Evolutionary conservation across 2,797 vertebrate species (phyloP).

Genomic region (Acanthurus lineatus): DNA sequence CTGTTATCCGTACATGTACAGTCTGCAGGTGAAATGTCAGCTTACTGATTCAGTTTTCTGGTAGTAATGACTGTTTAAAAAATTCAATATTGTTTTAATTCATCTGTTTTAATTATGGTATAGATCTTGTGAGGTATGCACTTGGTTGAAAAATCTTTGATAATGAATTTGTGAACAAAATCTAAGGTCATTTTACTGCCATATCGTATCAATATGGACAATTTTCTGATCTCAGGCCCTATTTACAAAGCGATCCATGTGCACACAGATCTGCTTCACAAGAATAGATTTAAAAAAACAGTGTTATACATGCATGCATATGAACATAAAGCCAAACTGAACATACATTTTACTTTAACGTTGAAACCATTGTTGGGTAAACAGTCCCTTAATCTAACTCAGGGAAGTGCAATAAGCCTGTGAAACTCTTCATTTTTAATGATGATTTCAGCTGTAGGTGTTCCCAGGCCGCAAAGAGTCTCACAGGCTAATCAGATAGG

Average conservation of each 20-base stretch:
- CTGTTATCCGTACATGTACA: neutral
- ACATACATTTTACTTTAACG: too few relatives aligned
- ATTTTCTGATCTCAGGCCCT: neutral
- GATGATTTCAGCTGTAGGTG: conserved; percentile 35
- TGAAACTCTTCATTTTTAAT: conserved; percentile 28
- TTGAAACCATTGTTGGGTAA: too few relatives aligned
- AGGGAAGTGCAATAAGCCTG: neutral
- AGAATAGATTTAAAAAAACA: too few relatives aligned
- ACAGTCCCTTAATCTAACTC: too few relatives aligned
- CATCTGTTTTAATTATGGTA: neutral
- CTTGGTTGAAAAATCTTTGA: neutral
- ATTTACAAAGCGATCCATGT: too few relatives aligned
- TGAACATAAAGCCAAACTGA: too few relatives aligned
- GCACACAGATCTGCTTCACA: too few relatives aligned
- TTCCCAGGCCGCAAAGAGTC: conserved; percentile 54
- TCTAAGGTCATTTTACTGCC: conserved; percentile 21
- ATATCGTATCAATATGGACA: conserved; percentile 15
- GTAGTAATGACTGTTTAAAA: neutral
- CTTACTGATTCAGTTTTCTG: neutral
- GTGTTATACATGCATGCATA: too few relatives aligned
- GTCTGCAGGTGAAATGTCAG: neutral
- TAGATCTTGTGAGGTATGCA: neutral
- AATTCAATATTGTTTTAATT: neutral
- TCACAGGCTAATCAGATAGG: conserved; percentile 55
- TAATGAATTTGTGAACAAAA: neutral